Conservation (phyloP, 2,888 invertebrate species). For the Acheta domesticus region DNA sequence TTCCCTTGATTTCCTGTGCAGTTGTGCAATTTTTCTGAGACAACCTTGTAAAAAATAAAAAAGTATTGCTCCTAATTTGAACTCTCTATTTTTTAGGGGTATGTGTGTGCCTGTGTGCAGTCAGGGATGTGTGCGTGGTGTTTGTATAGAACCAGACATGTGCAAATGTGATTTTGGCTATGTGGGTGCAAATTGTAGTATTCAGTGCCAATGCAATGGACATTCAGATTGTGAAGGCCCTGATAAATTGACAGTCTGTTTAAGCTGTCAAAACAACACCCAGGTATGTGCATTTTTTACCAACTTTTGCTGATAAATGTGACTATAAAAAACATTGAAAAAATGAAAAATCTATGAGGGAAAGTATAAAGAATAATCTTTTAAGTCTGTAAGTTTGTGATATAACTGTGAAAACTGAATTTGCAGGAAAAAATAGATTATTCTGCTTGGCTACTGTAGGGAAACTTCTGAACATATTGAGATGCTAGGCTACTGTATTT, state of each 20-base stretch:
- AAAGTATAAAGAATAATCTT: no score
- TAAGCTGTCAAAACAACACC: conserved; percentile 86
- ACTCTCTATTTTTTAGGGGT: conserved; percentile 39
- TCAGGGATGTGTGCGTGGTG: conserved; percentile 82
- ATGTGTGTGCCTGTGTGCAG: conserved; percentile 74
- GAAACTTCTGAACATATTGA: no score
- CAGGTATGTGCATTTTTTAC: conserved; percentile 54
- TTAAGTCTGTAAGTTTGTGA: no score
- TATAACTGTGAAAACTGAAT: no score
- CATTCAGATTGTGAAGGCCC: conserved; percentile 89
- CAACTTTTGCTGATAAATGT: not conserved
- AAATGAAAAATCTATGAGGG: no score
- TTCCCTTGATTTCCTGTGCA: no score
- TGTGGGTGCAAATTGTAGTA: conserved; percentile 90
- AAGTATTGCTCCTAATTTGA: not conserved
- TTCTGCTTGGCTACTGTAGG: no score
- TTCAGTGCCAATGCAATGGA: conserved; percentile 91
- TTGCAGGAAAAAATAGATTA: no score
- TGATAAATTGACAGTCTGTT: conserved; percentile 75
- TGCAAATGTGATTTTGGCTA: conserved; percentile 93
- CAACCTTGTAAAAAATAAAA: no score
- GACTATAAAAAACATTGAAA: no score
- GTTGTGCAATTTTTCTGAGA: no score
- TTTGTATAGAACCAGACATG: conserved; percentile 75
- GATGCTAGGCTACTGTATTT: no score